Evolutionary conservation across 2,113 vertebrate genomes (phyloP), one percentile per base, ranked within the genome.

Genomic region (Sturnira hondurensis): DNA sequence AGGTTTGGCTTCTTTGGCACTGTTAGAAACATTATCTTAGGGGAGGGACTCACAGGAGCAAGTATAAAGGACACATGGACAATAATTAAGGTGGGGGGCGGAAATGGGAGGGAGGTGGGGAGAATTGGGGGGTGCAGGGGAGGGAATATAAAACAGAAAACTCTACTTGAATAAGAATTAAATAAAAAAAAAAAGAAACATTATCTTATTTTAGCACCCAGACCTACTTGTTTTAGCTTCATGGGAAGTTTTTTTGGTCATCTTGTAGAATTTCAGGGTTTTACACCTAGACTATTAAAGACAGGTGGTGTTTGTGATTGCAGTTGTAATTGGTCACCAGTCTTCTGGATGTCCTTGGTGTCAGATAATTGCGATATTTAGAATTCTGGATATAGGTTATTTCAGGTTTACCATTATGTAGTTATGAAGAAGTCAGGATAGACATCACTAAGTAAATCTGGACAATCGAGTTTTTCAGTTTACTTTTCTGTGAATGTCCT

Each of bases 291-390:
- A 22, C 33, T 68, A 68, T 67, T 85, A 95, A 95, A 95, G 61
- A 81, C 15, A 77, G 43, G 22, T 86, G 17, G 14, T 81, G 24
- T 13, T 92, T 86, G 22, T 4, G 47, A 33, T 33, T 91, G 13
- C 15, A 36, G 36, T 38, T 9, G 74, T 76, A 65, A 67, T 22
- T 89, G 89, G 58, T 13, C 16, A 76, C 83, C 26, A 89, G 8
- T 86, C 14, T 89, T 92, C 58, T 86, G 47, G 13, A 87, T 92
- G 95, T 96, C 78, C 38, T 74, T 76, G 89, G 19, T 38, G 22
- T 67, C 47, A 90, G n/a, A n/a, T 84, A 76, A 65, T 68, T 70
- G 58, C 92, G 91, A 80, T 20, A 70, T 63, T 74, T 95, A 43
- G 54, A 86, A 20, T 85, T 95, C 47, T 76, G n/a, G 58, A 16